phyloP scores from a whole-genome alignment of 2,113 vertebrate species.

The Menidia beryllina region DNA sequence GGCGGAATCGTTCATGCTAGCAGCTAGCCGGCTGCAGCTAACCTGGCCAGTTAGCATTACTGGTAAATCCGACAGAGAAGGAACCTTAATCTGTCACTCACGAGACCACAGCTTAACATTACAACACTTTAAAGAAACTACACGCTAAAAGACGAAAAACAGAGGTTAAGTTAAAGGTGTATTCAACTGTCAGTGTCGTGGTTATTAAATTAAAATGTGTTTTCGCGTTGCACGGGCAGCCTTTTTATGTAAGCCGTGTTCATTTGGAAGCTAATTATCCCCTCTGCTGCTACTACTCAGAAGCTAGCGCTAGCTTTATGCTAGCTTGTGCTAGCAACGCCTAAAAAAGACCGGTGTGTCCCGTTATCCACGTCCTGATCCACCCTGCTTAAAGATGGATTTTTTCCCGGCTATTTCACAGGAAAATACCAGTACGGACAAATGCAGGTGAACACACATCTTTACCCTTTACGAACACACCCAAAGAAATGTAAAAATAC shows the following conservation, averaged over 20 bases:
- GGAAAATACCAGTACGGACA: not conserved
- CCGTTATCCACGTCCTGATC: conserved; percentile 67
- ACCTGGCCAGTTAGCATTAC: conserved; percentile 50
- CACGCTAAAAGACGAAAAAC: conserved; percentile 10
- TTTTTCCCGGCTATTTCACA: not conserved
- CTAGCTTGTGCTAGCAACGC: conserved; percentile 67
- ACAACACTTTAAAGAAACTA: conserved; percentile 23
- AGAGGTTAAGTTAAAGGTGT: too few relatives aligned
- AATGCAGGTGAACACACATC: not conserved
- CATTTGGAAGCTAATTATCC: conserved; percentile 58
- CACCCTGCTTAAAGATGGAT: conserved; percentile 47
- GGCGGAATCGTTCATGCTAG: conserved; percentile 33
- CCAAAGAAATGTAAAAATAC: not conserved
- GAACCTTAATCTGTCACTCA: conserved; percentile 73
- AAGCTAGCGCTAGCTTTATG: conserved; percentile 59
- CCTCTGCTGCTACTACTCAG: conserved; percentile 23
- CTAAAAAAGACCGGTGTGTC: conserved; percentile 75
- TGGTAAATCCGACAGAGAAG: conserved; percentile 69
- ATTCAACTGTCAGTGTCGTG: not conserved
- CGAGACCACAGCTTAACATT: conserved; percentile 58
- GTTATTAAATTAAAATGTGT: not conserved
- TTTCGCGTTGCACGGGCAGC: not conserved
- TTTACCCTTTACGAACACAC: not conserved
- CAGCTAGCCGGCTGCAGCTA: conserved; percentile 34
- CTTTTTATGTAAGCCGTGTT: conserved; percentile 13